These are phyloP conservation scores for Andricus quercusramuli DNA, from an alignment of 2,888 invertebrate species.

Conservation along the genomic window DNA sequence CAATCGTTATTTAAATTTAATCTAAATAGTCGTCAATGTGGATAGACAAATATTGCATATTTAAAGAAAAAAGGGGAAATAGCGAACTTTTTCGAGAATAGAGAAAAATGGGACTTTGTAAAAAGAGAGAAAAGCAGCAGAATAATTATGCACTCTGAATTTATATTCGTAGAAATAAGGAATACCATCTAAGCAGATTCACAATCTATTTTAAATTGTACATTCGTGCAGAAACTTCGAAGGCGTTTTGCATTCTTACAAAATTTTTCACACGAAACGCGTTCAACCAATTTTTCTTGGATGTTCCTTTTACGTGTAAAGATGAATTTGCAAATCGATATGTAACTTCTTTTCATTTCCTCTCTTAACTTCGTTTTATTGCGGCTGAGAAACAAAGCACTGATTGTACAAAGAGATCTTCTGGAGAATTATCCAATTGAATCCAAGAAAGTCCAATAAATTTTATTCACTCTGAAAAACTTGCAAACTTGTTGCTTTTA, in stretches of 20 bases:
- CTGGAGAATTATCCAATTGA: neutral
- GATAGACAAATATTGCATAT: too few species aligned
- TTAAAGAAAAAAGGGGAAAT: too few species aligned
- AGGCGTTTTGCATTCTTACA: neutral
- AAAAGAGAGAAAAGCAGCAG: too few species aligned
- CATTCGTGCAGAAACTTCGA: neutral
- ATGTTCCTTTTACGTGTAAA: neutral
- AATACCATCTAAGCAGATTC: neutral
- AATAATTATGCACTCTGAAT: neutral
- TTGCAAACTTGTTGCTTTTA: neutral
- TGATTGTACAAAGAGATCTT: neutral
- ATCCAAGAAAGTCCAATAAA: neutral
- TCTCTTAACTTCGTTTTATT: neutral
- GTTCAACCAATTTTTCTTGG: conserved; percentile 5
- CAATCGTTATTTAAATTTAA: too few species aligned
- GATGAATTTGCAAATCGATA: conserved; percentile 10
- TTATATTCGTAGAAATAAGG: neutral
- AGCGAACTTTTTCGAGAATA: too few species aligned
- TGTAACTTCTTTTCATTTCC: neutral
- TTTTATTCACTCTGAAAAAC: neutral
- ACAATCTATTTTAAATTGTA: conserved; percentile 18
- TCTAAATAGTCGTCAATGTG: too few species aligned
- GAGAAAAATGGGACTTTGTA: too few species aligned
- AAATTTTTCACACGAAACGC: conserved; percentile 28
- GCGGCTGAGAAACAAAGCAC: neutral